Percentiles rank a stretch among this genome's conserved stretches.
Evolutionary conservation across 2,888 invertebrate species (phyloP).

Genomic region (Tetragonisca angustula): DNA sequence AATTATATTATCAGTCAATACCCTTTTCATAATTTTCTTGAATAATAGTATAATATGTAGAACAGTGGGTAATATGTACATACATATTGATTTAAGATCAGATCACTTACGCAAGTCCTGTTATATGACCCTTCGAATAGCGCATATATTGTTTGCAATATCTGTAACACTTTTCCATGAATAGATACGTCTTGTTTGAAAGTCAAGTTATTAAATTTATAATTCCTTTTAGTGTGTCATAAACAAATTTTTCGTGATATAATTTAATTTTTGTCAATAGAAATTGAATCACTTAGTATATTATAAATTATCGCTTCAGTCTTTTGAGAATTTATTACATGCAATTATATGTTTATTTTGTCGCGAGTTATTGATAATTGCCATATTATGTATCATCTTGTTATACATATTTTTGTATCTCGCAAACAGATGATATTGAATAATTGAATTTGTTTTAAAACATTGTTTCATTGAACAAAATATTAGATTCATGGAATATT

Average conservation of each 20-base stretch:
- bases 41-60: neutral
- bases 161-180: neutral
- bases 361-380: neutral
- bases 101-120: constrained; percentile 43
- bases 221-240: neutral
- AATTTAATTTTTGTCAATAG: neutral
- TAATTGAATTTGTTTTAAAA: neutral
- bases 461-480: neutral
- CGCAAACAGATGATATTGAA: neutral
- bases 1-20: constrained; percentile 6
- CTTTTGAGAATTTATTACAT: neutral
- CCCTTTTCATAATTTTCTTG: neutral
- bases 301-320: neutral
- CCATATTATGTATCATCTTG: neutral
- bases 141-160: constrained; percentile 11
- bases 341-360: neutral
- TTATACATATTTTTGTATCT: neutral
- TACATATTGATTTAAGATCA: constrained; percentile 24
- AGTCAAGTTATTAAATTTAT: neutral
- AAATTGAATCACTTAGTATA: neutral
- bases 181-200: neutral
- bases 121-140: neutral
- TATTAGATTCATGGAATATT: neutral
- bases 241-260: neutral
- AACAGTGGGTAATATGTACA: neutral